Percentiles rank a stretch among this genome's conserved stretches.
phyloP scores from a whole-genome alignment of 2,888 invertebrate genomes.

The Linnaemya vulpina region DNA sequence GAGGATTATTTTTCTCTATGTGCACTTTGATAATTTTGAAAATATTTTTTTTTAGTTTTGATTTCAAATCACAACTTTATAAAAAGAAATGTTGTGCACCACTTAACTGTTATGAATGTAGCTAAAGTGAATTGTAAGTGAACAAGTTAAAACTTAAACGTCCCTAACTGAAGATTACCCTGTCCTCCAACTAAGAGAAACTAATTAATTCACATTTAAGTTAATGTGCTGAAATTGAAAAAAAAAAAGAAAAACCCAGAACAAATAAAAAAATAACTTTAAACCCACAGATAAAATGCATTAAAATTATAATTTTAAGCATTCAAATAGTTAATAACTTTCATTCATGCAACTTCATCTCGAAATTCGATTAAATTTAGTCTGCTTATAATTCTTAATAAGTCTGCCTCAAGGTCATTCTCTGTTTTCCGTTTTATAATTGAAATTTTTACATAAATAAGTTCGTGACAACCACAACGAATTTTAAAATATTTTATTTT shows the following conservation, averaged over 20 bases:
- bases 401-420: neutral
- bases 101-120: slow-evolving; percentile 69
- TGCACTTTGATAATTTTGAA: neutral
- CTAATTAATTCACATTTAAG: neutral
- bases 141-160: slow-evolving; percentile 44
- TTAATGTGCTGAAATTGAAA: slow-evolving; percentile 10
- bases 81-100: slow-evolving; percentile 57
- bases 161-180: slow-evolving; percentile 5
- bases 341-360: slow-evolving; percentile 61
- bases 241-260: neutral
- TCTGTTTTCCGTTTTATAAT: slow-evolving; percentile 19
- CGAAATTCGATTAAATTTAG: slow-evolving; percentile 24
- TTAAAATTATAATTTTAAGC: slow-evolving; percentile 40
- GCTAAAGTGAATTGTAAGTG: slow-evolving; percentile 59
- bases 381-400: slow-evolving; percentile 9
- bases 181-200: slow-evolving; percentile 6
- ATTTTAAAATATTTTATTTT: slow-evolving; percentile 58
- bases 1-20: too few relatives aligned
- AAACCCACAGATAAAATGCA: slow-evolving; percentile 53
- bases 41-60: slow-evolving; percentile 3
- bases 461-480: slow-evolving; percentile 69
- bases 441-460: slow-evolving; percentile 50
- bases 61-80: slow-evolving; percentile 17
- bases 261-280: slow-evolving; percentile 34
- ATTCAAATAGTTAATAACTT: slow-evolving; percentile 9